A percentile compares a stretch with the other conserved stretches of the same genome.
These are phyloP conservation scores for Phyllostomus discolor DNA, from an alignment of 2,113 vertebrate species.

Conservation along the genomic window DNA sequence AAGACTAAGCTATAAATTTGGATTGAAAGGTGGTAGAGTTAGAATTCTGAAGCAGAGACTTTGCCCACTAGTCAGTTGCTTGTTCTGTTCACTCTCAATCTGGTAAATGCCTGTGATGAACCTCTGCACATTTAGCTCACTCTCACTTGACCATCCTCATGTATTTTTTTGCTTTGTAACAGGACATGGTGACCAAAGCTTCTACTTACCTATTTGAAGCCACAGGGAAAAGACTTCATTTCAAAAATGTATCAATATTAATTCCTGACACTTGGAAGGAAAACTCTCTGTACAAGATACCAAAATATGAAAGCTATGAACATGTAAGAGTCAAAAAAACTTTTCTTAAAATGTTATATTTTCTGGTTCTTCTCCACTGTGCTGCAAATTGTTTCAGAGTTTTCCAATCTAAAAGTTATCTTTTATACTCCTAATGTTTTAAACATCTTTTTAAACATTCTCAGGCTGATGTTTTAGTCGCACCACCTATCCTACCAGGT, in stretches of 20 bases:
- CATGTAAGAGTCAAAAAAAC: slow-evolving; percentile 45
- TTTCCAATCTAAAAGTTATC: background rate
- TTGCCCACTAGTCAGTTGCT: background rate
- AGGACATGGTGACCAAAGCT: slow-evolving; percentile 72
- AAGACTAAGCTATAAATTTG: background rate
- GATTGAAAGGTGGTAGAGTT: background rate
- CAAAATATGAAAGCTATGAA: slow-evolving; percentile 65
- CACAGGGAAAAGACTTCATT: slow-evolving; percentile 68
- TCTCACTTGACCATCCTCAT: background rate
- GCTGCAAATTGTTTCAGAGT: background rate
- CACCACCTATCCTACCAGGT: slow-evolving; percentile 40
- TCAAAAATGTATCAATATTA: slow-evolving; percentile 74
- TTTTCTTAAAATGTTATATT: background rate
- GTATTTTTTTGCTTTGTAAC: background rate
- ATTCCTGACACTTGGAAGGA: slow-evolving; percentile 70
- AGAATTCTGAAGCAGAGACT: background rate
- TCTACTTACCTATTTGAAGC: slow-evolving; percentile 74
- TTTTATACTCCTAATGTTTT: background rate
- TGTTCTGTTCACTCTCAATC: background rate
- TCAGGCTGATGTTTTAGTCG: slow-evolving; percentile 80
- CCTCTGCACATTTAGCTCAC: background rate
- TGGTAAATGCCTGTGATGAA: background rate
- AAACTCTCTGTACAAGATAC: background rate
- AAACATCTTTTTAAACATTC: background rate
- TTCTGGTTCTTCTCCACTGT: background rate